These are phyloP conservation scores for Apotomis capreana DNA, from an alignment of 2,888 invertebrate genomes.

Conservation along the genomic window DNA sequence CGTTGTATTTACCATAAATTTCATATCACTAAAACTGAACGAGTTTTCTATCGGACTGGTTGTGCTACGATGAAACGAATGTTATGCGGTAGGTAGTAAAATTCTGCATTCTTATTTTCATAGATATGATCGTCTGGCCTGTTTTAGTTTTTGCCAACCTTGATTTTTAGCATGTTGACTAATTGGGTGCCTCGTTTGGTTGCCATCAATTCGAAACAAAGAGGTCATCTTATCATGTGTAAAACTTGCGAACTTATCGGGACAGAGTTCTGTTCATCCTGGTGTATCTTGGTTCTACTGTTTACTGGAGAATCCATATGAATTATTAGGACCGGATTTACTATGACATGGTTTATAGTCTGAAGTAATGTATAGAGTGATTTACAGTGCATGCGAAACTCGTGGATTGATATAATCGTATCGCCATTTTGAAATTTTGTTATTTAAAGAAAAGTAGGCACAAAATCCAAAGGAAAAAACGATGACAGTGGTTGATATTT, in stretches of 20 bases:
- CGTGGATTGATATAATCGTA: too few species aligned
- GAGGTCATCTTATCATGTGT: background rate
- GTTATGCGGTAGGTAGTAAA: background rate
- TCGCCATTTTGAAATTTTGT: too few species aligned
- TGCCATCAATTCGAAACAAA: background rate
- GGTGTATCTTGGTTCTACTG: background rate
- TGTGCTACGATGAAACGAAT: background rate
- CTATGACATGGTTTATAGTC: background rate
- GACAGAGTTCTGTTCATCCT: background rate
- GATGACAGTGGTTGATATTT: too few species aligned
- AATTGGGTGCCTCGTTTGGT: too few species aligned
- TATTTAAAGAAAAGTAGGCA: too few species aligned
- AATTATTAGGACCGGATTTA: background rate
- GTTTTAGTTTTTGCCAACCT: background rate
- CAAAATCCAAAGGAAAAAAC: too few species aligned
- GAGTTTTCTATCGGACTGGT: background rate
- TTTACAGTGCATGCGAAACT: too few species aligned
- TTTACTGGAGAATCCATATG: background rate
- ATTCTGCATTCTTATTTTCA: background rate
- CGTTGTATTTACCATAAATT: slow-evolving; percentile 4
- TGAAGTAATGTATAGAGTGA: too few species aligned
- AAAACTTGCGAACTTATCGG: background rate
- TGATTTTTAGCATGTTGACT: too few species aligned
- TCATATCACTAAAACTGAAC: background rate
- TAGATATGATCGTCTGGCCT: background rate